These are phyloP conservation scores for Prosapia bicincta DNA, from an alignment of 2,888 invertebrate genomes.

Conservation along the genomic window DNA sequence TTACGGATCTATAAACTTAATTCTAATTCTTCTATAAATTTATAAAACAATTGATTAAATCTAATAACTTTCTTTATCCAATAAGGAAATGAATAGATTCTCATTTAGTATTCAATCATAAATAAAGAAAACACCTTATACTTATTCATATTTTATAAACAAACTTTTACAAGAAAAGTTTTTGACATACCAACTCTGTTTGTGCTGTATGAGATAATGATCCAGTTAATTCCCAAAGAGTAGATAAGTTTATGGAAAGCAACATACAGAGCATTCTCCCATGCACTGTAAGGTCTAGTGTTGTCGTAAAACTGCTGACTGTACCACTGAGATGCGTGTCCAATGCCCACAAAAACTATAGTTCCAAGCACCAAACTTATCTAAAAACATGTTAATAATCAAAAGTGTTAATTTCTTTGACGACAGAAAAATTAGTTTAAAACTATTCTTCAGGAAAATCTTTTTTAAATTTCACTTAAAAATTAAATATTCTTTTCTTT, in stretches of 20 bases:
- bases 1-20: no score
- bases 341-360: conserved; percentile 8
- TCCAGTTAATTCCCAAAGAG: conserved; percentile 33
- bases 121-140: no score
- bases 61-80: no score
- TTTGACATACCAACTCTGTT: conserved; percentile 34
- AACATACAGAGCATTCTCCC: conserved; percentile 35
- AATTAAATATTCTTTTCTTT: no score
- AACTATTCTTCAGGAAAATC: no score
- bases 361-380: conserved; percentile 8
- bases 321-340: conserved; percentile 18
- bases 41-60: neutral
- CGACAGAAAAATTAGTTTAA: no score
- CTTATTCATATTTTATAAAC: no score
- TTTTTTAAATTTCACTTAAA: no score
- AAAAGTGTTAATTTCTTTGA: neutral
- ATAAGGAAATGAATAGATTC: no score
- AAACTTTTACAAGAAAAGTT: no score
- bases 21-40: neutral
- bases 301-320: conserved; percentile 27
- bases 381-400: neutral
- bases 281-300: conserved; percentile 31
- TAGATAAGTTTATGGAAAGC: conserved; percentile 34
- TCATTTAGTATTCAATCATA: no score
- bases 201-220: conserved; percentile 33